Percentiles rank a stretch among this genome's conserved stretches.
Conservation (phyloP, 2,113 vertebrate genomes). For the Cisticola juncidis region DNA sequence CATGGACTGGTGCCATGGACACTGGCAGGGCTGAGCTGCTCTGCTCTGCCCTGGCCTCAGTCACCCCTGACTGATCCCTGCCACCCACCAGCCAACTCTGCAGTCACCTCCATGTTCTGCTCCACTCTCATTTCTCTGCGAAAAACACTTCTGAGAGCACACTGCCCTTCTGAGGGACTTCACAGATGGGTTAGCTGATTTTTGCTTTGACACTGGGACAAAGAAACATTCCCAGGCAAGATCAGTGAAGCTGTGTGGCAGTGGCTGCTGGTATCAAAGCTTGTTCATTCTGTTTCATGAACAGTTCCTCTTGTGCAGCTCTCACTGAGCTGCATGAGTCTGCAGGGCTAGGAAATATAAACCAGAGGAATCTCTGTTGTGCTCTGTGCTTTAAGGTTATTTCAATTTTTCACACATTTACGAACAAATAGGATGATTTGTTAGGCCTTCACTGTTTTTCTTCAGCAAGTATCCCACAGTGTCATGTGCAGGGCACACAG, state of each 20-base stretch:
- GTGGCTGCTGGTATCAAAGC: not conserved
- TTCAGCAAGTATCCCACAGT: not conserved
- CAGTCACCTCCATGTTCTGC: not conserved
- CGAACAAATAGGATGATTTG: not conserved
- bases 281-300: not conserved
- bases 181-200: not conserved
- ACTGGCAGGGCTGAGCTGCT: not conserved
- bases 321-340: not conserved
- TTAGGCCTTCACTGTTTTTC: not conserved
- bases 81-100: not conserved
- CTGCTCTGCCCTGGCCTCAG: not conserved
- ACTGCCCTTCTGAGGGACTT: not conserved
- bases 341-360: not conserved
- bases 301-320: not conserved
- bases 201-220: not conserved
- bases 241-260: not conserved
- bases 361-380: not conserved
- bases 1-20: fast-evolving
- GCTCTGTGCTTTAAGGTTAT: not conserved
- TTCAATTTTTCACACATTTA: not conserved
- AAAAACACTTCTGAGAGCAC: not conserved
- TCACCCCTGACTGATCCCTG: fast-evolving
- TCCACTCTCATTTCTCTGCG: not conserved
- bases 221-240: not conserved
- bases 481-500: not conserved